A percentile compares a stretch with the other conserved stretches of the same genome.
These are phyloP conservation scores for Percina caprodes DNA, from an alignment of 2,113 vertebrate species.

Conservation along the genomic window DNA sequence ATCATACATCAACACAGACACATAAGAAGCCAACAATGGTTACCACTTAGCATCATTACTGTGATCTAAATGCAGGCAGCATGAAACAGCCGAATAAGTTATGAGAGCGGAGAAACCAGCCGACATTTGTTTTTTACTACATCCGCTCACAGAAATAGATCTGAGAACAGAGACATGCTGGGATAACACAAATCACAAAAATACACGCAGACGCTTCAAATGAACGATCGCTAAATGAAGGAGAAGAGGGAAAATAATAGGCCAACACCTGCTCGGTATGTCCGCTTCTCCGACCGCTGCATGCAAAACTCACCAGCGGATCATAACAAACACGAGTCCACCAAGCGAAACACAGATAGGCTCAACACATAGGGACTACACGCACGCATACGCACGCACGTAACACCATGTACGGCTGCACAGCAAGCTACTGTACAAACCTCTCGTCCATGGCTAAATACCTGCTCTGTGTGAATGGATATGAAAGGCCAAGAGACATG, in stretches of 20 bases:
- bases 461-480: slow-evolving; percentile 18
- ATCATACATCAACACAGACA: slow-evolving; percentile 15
- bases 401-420: slow-evolving; percentile 21
- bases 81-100: slow-evolving; percentile 61
- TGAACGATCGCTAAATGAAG: background rate
- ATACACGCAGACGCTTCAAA: background rate
- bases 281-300: background rate
- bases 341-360: slow-evolving; percentile 2
- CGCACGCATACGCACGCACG: background rate
- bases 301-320: slow-evolving; percentile 30
- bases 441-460: background rate
- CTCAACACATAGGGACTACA: background rate
- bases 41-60: slow-evolving; percentile 31
- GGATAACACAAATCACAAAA: slow-evolving; percentile 3
- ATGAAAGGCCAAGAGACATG: slow-evolving; percentile 33
- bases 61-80: slow-evolving; percentile 14
- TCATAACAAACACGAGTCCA: slow-evolving; percentile 53
- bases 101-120: slow-evolving; percentile 39
- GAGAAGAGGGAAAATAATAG: background rate
- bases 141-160: slow-evolving; percentile 41
- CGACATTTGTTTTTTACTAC: slow-evolving; percentile 27
- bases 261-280: slow-evolving; percentile 48
- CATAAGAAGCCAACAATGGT: slow-evolving; percentile 30
- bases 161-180: background rate
- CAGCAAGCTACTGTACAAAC: background rate